These are phyloP conservation scores for Pinctada fucata DNA, from an alignment of 2,888 invertebrate species.

Conservation along the genomic window DNA sequence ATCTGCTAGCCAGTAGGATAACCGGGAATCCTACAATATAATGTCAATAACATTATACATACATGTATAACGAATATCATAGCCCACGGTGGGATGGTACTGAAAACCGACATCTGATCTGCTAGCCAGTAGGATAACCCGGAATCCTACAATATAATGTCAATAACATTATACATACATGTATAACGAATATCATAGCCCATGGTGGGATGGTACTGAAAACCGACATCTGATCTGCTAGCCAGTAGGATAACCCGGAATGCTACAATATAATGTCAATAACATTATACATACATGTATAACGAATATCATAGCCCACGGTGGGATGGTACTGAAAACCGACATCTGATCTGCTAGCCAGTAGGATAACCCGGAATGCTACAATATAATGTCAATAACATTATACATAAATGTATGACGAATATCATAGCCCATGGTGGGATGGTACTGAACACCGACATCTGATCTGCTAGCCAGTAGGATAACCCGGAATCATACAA, in stretches of 20 bases:
- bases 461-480: slow-evolving; percentile 31
- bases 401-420: no score
- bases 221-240: slow-evolving; percentile 29
- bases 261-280: slow-evolving; percentile 23
- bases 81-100: slow-evolving; percentile 27
- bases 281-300: no score
- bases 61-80: slow-evolving; percentile 36
- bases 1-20: slow-evolving; percentile 34
- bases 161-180: no score
- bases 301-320: slow-evolving; percentile 32
- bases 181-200: slow-evolving; percentile 31
- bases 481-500: slow-evolving; percentile 36
- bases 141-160: slow-evolving; percentile 38
- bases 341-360: slow-evolving; percentile 35
- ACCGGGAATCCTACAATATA: slow-evolving; percentile 34
- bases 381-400: background rate
- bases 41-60: no score
- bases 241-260: slow-evolving; percentile 34
- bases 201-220: slow-evolving; percentile 25
- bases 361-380: slow-evolving; percentile 34
- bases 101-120: slow-evolving; percentile 29
- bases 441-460: slow-evolving; percentile 30
- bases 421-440: slow-evolving; percentile 35
- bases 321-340: slow-evolving; percentile 21
- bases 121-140: slow-evolving; percentile 36